Percentiles rank a stretch among this genome's conserved stretches.
phyloP scores from a whole-genome alignment of 2,797 vertebrate genomes.

The Zenarchopterus dispar region DNA sequence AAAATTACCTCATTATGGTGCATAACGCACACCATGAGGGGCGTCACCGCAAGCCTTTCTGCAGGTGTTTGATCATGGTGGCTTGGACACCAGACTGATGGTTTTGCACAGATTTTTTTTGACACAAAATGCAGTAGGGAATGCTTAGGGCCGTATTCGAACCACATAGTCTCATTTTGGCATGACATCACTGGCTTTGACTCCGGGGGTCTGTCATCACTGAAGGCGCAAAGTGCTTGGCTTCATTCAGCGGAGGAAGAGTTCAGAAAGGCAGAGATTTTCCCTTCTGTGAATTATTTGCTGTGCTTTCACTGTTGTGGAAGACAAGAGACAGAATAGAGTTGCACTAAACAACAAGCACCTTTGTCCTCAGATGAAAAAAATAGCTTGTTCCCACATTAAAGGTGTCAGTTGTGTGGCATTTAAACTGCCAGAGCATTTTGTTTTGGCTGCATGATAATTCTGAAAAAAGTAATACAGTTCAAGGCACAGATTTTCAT shows the following conservation, averaged over 20 bases:
- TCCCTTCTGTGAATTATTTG: slow-evolving; percentile 18
- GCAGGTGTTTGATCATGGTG: slow-evolving; percentile 61
- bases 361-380: not conserved
- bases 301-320: slow-evolving; percentile 27
- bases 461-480: not conserved
- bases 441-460: slow-evolving; percentile 1
- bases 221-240: slow-evolving; percentile 37
- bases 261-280: slow-evolving; percentile 30
- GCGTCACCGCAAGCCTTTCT: slow-evolving; percentile 64
- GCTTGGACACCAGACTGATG: slow-evolving; percentile 40
- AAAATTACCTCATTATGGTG: too few relatives aligned
- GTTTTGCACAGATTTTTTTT: slow-evolving; percentile 56
- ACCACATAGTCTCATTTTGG: slow-evolving; percentile 51
- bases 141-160: slow-evolving; percentile 34
- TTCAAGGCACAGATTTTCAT: not conserved
- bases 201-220: slow-evolving; percentile 53
- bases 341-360: slow-evolving; percentile 2
- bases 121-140: slow-evolving; percentile 55
- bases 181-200: slow-evolving; percentile 64
- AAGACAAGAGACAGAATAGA: slow-evolving; percentile 21
- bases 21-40: slow-evolving; percentile 31
- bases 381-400: not conserved
- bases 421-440: not conserved
- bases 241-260: slow-evolving; percentile 48
- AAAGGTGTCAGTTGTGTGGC: not conserved